Conservation (phyloP, 2,113 vertebrate species). For the Mormoops blainvillei region DNA sequence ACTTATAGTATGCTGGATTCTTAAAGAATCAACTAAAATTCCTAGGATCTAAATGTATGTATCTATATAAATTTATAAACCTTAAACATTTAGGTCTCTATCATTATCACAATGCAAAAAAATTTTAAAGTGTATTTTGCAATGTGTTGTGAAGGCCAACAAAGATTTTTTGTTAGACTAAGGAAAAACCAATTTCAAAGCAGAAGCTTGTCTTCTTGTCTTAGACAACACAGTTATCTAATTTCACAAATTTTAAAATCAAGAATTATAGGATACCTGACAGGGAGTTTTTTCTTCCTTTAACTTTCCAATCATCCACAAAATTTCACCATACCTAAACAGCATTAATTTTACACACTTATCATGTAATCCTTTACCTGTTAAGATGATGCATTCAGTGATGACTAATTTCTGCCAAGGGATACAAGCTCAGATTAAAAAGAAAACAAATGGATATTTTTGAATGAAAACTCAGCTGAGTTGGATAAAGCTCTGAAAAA, state of each 20-base stretch:
- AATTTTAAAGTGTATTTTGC: neutral
- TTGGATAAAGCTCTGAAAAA: slow-evolving; percentile 15
- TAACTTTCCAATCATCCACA: neutral
- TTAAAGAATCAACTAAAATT: neutral
- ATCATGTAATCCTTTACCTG: neutral
- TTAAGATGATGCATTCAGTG: slow-evolving; percentile 18
- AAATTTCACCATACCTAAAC: neutral
- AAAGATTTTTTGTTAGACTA: neutral
- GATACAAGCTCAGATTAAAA: slow-evolving; percentile 70
- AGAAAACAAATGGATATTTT: slow-evolving; percentile 44
- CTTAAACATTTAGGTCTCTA: neutral
- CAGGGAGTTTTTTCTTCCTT: neutral
- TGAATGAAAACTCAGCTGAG: neutral
- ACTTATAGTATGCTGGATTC: neutral
- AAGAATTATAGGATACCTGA: neutral
- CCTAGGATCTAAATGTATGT: neutral
- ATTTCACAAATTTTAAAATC: neutral
- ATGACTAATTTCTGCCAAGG: slow-evolving; percentile 39
- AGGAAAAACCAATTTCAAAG: neutral
- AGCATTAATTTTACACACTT: neutral
- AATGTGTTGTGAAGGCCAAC: neutral
- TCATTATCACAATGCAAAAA: neutral
- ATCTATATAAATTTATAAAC: neutral
- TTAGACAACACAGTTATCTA: neutral
- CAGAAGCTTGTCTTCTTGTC: neutral